Base-by-base conservation (phyloP, 2,888 invertebrate species). In the Chymomyza amoena region DNA sequence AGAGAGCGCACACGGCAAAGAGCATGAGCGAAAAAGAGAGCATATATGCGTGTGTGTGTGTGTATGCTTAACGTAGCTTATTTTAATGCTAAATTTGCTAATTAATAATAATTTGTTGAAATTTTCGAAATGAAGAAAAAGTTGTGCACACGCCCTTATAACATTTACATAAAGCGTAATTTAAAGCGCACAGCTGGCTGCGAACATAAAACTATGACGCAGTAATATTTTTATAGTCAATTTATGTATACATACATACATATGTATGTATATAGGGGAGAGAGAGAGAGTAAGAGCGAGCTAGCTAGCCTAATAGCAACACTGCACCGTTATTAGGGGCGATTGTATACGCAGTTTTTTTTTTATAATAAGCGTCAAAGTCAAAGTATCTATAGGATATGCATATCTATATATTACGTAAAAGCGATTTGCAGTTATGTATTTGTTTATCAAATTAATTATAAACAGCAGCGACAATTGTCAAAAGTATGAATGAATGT, bases 1-100 rank as follows among this genome's bases (percentile, higher is more conserved):
- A 84, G 83, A 83, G 83, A 83, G 79, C 81, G 79, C 78, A 67
- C 52, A 54, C 60, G 72, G 39, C 36, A 36, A 2, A 36, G 36
- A 36, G 36, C 66, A 69, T 65, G 70, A 68, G 50, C 71, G 77
- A 74, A 62, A 51, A 66, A 80, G 78, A 78, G 77, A 62, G 73
- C 64, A 69, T 68, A 60, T 18, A 45, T 66, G 39, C 59, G 52
- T 66, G 60, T 57, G 15, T 69, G 54, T 61, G 18, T 64, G 15
- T 61, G 28, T 54, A 18, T 62, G 56, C 51, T 18, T 25, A 54
- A 20, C 6, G 7, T 18, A 57, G 25, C 56, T 50, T 66, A 65
- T 64, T 50, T 20, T 57, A 68, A 70, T 57, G n/a, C 6, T 54
- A 67, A 54, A 72, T 28, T 56, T 51, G 56, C 61, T 20, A 4